Conservation (phyloP, 1,140 invertebrate species). For the Pomacea maculata region DNA sequence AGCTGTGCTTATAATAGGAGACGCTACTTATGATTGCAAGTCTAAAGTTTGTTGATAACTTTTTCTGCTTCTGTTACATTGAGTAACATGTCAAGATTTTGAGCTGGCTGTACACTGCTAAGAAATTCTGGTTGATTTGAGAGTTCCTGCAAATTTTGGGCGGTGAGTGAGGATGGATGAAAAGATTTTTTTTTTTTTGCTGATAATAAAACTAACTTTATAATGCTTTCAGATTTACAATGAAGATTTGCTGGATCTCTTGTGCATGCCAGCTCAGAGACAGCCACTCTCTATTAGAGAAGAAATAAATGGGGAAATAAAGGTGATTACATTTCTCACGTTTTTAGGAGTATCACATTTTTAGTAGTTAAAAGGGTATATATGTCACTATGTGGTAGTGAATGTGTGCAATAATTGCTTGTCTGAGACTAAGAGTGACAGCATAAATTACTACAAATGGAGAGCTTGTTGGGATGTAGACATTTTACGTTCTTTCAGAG, state of each 20-base stretch:
- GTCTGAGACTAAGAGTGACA: neutral
- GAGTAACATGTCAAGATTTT: neutral
- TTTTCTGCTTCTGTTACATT: neutral
- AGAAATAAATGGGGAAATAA: constrained; percentile 69
- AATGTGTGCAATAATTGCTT: neutral
- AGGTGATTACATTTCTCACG: constrained; percentile 43
- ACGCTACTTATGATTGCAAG: neutral
- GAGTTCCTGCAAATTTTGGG: no score
- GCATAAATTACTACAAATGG: no score
- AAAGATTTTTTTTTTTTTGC: neutral
- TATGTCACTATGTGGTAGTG: neutral
- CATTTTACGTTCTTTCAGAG: neutral
- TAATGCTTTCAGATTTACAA: constrained; percentile 80
- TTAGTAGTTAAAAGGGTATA: neutral
- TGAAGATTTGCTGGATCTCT: constrained; percentile 91
- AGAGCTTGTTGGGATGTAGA: no score
- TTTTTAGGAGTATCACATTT: neutral
- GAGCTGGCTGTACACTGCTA: neutral
- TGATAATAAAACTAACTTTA: neutral
- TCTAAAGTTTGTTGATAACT: neutral
- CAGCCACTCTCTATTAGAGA: constrained; percentile 80
- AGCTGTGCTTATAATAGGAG: no score
- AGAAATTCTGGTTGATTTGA: neutral
- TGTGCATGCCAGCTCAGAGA: constrained; percentile 65
- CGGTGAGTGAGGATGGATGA: no score